phyloP scores from a whole-genome alignment of 2,113 vertebrate genomes.

The Malurus elegans region DNA sequence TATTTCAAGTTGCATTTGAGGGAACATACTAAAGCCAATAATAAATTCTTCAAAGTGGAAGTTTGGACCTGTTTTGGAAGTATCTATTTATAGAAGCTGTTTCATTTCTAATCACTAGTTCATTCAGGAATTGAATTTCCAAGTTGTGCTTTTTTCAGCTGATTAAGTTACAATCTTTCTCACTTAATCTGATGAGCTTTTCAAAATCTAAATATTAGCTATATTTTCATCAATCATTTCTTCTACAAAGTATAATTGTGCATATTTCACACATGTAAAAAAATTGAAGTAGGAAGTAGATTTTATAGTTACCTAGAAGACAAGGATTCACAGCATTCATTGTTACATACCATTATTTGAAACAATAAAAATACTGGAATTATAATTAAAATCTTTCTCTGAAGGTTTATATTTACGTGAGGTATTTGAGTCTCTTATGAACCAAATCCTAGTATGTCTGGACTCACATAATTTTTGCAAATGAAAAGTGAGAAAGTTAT shows the following conservation, averaged over 20 bases:
- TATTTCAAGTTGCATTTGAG: conserved; percentile 55
- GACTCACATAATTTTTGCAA: neutral
- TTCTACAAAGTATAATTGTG: neutral
- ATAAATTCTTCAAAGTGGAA: conserved; percentile 41
- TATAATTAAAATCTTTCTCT: neutral
- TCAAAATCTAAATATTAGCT: neutral
- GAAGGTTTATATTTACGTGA: neutral
- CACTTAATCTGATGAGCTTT: neutral
- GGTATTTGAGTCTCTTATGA: neutral
- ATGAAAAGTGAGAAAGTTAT: neutral
- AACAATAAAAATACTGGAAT: neutral
- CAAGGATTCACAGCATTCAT: neutral
- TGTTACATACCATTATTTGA: neutral
- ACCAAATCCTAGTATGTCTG: neutral
- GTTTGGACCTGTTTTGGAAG: neutral
- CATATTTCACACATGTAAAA: neutral
- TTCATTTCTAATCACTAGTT: neutral
- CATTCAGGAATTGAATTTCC: neutral
- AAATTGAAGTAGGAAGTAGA: neutral
- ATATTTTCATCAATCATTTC: neutral
- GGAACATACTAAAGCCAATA: neutral
- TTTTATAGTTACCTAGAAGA: neutral
- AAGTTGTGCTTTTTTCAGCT: neutral
- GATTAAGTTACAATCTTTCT: neutral
- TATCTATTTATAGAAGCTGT: neutral